A percentile compares a stretch with the other conserved stretches of the same genome.
phyloP scores from a whole-genome alignment of 2,797 vertebrate species.

The Acanthis flammea region DNA sequence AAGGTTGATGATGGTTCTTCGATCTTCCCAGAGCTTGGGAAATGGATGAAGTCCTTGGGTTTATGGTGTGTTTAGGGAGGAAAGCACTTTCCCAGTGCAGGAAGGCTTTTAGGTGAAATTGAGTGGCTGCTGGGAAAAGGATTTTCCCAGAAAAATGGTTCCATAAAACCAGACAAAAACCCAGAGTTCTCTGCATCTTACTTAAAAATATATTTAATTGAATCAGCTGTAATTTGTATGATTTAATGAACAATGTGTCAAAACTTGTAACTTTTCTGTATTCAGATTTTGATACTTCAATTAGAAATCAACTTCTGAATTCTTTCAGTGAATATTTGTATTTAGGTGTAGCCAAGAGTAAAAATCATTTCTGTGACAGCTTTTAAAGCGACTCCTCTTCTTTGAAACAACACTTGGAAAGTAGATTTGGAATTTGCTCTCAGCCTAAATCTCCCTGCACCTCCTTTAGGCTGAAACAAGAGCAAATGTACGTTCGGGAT shows the following conservation, averaged over 20 bases:
- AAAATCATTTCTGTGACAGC: rapidly evolving
- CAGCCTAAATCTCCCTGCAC: not conserved
- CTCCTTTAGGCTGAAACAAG: slow-evolving; percentile 69
- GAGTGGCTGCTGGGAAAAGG: not conserved
- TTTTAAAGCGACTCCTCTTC: not conserved
- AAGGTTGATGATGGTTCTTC: not conserved
- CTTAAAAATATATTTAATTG: not conserved
- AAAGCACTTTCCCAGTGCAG: not conserved
- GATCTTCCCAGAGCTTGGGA: not conserved
- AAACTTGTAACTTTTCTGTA: not conserved
- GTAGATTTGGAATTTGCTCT: not conserved
- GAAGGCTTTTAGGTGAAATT: not conserved
- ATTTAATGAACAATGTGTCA: not conserved
- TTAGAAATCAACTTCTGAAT: not conserved
- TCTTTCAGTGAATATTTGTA: rapidly evolving
- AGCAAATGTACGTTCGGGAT: slow-evolving; percentile 41
- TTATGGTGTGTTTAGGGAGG: not conserved
- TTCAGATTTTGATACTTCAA: not conserved
- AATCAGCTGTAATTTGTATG: rapidly evolving
- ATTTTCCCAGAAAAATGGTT: not conserved
- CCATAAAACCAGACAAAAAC: not conserved
- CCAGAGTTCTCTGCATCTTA: rapidly evolving
- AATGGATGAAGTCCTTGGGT: not conserved
- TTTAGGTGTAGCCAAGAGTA: rapidly evolving
- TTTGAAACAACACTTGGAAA: not conserved